phyloP scores from a whole-genome alignment of 2,113 vertebrate genomes.

The Crocuta crocuta region DNA sequence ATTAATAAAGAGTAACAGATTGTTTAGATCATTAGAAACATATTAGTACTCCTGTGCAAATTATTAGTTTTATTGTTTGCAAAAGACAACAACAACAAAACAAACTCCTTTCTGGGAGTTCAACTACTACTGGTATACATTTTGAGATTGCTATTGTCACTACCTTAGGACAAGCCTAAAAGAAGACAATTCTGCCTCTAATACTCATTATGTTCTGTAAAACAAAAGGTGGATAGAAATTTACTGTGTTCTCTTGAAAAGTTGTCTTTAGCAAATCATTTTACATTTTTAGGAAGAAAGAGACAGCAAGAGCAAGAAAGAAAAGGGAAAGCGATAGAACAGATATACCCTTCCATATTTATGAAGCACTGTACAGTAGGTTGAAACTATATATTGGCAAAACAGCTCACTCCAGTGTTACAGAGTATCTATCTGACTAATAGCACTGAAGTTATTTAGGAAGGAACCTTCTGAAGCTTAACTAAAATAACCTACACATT shows the following conservation, averaged over 20 bases:
- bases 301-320: background rate
- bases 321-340: background rate
- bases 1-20: background rate
- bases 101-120: background rate
- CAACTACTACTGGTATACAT: background rate
- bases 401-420: constrained; percentile 38
- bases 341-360: constrained; percentile 35
- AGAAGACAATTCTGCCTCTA: background rate
- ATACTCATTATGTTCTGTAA: background rate
- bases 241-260: background rate
- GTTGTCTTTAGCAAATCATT: background rate
- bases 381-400: background rate
- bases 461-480: background rate
- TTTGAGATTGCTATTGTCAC: background rate
- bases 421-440: constrained; percentile 21
- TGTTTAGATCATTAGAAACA: background rate
- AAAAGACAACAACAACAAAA: background rate
- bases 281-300: background rate
- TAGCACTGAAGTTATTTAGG: background rate
- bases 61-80: background rate
- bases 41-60: background rate
- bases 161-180: background rate
- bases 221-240: background rate
- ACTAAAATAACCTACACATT: background rate
- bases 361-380: background rate